Conservation (phyloP, 2,113 vertebrate species). For the Emydura subglobosa region DNA sequence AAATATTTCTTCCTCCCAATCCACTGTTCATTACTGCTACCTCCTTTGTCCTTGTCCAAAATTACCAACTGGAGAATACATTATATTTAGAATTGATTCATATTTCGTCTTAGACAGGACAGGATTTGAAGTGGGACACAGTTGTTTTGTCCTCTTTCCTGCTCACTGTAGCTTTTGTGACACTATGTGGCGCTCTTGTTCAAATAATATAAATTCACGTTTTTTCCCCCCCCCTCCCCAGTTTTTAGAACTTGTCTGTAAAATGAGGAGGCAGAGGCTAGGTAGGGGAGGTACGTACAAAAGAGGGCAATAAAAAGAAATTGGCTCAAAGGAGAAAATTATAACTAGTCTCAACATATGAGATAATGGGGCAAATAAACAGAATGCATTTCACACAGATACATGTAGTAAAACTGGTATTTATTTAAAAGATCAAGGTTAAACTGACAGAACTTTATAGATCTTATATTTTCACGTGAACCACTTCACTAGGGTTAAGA, state of each 20-base stretch:
- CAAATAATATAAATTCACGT: not conserved
- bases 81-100: fast-evolving
- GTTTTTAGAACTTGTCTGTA: not conserved
- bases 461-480: not conserved
- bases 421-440: not conserved
- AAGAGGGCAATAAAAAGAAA: not conserved
- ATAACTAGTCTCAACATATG: not conserved
- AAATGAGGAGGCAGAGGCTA: not conserved
- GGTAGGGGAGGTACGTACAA: fast-evolving
- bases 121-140: not conserved
- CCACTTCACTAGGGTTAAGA: not conserved
- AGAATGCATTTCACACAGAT: not conserved
- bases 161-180: fast-evolving
- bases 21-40: fast-evolving
- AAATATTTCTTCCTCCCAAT: not conserved
- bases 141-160: not conserved
- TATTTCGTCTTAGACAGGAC: fast-evolving
- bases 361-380: not conserved
- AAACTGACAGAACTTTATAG: not conserved
- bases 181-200: constrained; percentile 38
- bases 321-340: not conserved
- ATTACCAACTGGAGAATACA: fast-evolving
- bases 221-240: too few relatives aligned
- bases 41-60: not conserved
- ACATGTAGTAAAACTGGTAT: not conserved